Evolutionary conservation across 1,140 invertebrate genomes (phyloP).

Genomic region (Eulimnadia texana): DNA sequence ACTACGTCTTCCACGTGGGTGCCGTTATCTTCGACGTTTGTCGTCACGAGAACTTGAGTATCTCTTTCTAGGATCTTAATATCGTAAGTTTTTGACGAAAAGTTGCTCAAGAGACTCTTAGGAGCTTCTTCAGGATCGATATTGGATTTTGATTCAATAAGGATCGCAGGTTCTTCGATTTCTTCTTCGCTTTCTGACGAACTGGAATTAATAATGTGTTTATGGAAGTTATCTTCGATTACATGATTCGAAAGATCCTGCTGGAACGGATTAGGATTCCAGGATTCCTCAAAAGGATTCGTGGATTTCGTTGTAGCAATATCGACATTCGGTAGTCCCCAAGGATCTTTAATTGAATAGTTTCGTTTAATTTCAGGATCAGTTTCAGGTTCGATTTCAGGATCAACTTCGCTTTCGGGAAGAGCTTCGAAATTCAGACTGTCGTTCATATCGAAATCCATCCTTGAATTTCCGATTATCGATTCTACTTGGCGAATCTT

Average conservation of each 20-base stretch:
- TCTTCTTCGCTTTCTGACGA: slow-evolving; percentile 10
- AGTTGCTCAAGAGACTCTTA: background rate
- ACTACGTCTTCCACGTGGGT: background rate
- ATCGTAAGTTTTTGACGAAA: background rate
- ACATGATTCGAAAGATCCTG: background rate
- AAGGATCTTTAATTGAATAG: too few species aligned
- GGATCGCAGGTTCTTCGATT: too few species aligned
- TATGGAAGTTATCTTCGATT: background rate
- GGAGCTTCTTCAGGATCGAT: background rate
- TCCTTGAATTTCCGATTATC: background rate
- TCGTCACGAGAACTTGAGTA: background rate
- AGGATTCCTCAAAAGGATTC: background rate
- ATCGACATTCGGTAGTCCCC: background rate
- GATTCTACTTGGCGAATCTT: background rate
- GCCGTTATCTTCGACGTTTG: background rate
- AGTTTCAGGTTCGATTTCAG: background rate
- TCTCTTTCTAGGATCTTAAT: background rate
- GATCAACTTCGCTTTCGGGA: slow-evolving; percentile 5
- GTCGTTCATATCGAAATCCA: background rate
- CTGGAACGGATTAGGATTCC: background rate
- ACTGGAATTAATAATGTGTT: background rate
- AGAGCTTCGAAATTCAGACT: background rate
- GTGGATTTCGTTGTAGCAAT: background rate
- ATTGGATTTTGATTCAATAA: too few species aligned
- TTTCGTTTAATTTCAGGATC: too few species aligned